Percentiles rank a stretch among this genome's conserved stretches.
Conservation (phyloP, 2,888 invertebrate genomes). For the Nomada goodeniana region DNA sequence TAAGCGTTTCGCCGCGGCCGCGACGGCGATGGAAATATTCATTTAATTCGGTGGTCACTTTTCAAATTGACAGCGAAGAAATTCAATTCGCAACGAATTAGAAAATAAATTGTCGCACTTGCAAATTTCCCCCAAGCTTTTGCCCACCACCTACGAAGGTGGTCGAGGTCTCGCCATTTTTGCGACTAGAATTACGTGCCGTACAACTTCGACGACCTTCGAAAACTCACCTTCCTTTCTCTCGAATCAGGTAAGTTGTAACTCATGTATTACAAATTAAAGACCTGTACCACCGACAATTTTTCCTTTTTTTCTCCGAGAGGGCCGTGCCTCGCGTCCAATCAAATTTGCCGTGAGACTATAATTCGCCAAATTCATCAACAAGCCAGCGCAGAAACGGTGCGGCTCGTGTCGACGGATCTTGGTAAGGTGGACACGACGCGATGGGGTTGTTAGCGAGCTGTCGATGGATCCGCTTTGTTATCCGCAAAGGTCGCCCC, state of each 20-base stretch:
- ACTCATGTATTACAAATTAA: not conserved
- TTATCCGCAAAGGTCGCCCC: conserved; percentile 71
- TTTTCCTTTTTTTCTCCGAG: not conserved
- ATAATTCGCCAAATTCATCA: no score
- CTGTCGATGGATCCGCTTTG: conserved; percentile 80
- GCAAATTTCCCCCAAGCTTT: not conserved
- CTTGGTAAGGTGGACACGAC: conserved; percentile 65
- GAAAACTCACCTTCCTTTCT: conserved; percentile 48
- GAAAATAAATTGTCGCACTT: not conserved
- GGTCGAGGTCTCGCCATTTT: not conserved
- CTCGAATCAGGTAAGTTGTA: conserved; percentile 43
- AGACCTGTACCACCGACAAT: no score
- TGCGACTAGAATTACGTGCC: not conserved
- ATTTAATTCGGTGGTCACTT: not conserved
- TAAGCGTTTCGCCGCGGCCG: not conserved
- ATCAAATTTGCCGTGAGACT: no score
- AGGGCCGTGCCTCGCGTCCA: not conserved
- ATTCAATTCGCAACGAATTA: no score
- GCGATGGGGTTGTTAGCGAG: conserved; percentile 79
- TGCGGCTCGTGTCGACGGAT: conserved; percentile 41
- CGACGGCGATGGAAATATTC: not conserved
- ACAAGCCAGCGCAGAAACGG: conserved; percentile 26
- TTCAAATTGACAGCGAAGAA: not conserved
- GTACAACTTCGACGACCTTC: conserved; percentile 27
- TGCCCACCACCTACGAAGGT: not conserved